A percentile compares a stretch with the other conserved stretches of the same genome.
These are phyloP conservation scores for Tanypteryx hageni DNA, from an alignment of 2,888 invertebrate genomes.

Conservation along the genomic window DNA sequence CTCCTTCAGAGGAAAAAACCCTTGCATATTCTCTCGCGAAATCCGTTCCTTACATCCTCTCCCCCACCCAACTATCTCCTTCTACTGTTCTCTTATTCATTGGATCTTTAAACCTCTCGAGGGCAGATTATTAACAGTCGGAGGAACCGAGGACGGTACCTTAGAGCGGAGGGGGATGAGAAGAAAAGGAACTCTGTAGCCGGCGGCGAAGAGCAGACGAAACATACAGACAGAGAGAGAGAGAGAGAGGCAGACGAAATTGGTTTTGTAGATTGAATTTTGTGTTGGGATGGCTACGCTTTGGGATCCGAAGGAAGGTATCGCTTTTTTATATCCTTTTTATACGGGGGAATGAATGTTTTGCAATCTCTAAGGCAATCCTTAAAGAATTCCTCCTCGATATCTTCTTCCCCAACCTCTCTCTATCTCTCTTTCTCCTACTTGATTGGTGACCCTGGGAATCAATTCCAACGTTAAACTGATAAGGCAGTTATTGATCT, in stretches of 20 bases:
- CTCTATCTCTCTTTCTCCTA: background rate
- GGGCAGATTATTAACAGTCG: slow-evolving; percentile 37
- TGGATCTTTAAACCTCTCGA: slow-evolving; percentile 44
- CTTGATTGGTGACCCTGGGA: background rate
- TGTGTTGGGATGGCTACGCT: slow-evolving; percentile 27
- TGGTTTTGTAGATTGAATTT: slow-evolving; percentile 63
- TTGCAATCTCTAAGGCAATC: slow-evolving; percentile 29
- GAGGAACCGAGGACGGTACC: background rate
- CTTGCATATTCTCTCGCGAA: background rate
- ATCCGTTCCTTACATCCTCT: background rate
- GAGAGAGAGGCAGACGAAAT: slow-evolving; percentile 1
- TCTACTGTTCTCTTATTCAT: slow-evolving; percentile 37
- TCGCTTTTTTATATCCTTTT: background rate
- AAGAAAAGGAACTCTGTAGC: background rate
- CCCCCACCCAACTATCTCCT: background rate
- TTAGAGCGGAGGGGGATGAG: background rate
- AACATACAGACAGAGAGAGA: background rate
- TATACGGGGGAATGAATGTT: background rate
- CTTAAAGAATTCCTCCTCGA: background rate
- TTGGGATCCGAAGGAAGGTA: background rate
- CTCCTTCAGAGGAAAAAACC: background rate
- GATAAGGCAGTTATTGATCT: no score
- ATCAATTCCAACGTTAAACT: no score
- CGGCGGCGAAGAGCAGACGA: background rate
- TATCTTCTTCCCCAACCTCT: background rate